Evolutionary conservation across 2,113 vertebrate genomes (phyloP).

Genomic region (Microcebus lehilahytsara): DNA sequence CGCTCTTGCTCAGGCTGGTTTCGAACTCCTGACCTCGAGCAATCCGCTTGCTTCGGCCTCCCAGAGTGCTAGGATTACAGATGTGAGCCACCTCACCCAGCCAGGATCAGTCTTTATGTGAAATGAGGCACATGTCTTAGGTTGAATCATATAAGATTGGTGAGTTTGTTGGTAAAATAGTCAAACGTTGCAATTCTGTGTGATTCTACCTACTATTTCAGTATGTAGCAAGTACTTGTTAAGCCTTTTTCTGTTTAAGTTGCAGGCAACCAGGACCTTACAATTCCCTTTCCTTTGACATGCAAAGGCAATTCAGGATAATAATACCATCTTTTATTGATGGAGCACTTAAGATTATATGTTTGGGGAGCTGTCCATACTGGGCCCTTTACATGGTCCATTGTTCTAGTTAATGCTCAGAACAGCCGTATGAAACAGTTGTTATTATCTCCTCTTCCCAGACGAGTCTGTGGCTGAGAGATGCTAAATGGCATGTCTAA

Average conservation of each 20-base stretch:
- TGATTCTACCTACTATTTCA: neutral
- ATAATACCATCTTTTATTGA: neutral
- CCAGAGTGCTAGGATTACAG: too few species aligned
- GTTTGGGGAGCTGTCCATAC: neutral
- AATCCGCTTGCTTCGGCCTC: too few species aligned
- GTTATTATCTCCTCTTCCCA: neutral
- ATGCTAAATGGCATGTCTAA: neutral
- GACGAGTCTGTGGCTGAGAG: neutral
- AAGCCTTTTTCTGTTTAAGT: neutral
- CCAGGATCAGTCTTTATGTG: neutral
- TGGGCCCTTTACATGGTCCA: neutral
- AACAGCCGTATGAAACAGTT: neutral
- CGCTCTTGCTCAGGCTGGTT: too few species aligned
- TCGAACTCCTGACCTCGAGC: too few species aligned
- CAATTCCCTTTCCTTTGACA: neutral
- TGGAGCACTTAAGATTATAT: neutral
- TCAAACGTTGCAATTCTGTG: neutral
- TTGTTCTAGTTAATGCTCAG: conserved; percentile 7
- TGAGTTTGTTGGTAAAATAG: neutral
- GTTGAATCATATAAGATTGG: neutral
- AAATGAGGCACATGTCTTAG: neutral
- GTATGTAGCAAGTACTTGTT: neutral
- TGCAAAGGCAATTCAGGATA: conserved; percentile 14
- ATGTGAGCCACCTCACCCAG: too few species aligned
- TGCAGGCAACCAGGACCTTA: neutral